A percentile compares a stretch with the other conserved stretches of the same genome.
These are phyloP conservation scores for Caranx ignobilis DNA, from an alignment of 2,113 vertebrate genomes.

Conservation along the genomic window DNA sequence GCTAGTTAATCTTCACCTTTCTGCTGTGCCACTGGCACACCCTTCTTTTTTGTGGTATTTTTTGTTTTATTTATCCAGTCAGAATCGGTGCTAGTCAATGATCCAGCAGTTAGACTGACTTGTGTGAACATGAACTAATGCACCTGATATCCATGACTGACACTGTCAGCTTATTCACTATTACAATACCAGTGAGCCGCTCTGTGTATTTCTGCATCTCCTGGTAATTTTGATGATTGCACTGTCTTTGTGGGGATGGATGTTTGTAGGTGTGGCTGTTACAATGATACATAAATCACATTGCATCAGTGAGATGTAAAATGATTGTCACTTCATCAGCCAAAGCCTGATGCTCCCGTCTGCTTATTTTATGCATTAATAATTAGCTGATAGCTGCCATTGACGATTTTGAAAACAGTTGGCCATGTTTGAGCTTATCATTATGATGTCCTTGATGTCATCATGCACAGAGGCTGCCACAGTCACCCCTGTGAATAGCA, in stretches of 20 bases:
- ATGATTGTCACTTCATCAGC: background rate
- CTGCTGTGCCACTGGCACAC: background rate
- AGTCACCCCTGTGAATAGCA: background rate
- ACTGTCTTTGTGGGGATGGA: background rate
- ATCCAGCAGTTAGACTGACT: background rate
- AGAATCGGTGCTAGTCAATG: slow-evolving; percentile 3
- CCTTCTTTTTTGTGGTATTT: slow-evolving; percentile 5
- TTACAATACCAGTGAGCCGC: background rate
- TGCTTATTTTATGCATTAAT: background rate
- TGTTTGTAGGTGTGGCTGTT: background rate
- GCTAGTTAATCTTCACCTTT: slow-evolving; percentile 16
- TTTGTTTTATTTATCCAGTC: background rate
- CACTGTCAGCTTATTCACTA: background rate
- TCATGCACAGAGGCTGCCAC: background rate
- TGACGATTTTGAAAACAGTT: background rate
- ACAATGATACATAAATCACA: background rate
- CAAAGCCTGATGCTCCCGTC: background rate
- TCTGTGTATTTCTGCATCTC: background rate
- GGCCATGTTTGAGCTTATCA: background rate
- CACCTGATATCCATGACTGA: background rate
- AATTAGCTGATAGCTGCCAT: background rate
- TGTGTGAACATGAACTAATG: background rate
- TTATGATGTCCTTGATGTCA: background rate
- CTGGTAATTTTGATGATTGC: background rate
- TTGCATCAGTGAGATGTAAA: background rate